Base-by-base conservation (phyloP, 2,797 vertebrate genomes). In the Sarcoramphus papa region DNA sequence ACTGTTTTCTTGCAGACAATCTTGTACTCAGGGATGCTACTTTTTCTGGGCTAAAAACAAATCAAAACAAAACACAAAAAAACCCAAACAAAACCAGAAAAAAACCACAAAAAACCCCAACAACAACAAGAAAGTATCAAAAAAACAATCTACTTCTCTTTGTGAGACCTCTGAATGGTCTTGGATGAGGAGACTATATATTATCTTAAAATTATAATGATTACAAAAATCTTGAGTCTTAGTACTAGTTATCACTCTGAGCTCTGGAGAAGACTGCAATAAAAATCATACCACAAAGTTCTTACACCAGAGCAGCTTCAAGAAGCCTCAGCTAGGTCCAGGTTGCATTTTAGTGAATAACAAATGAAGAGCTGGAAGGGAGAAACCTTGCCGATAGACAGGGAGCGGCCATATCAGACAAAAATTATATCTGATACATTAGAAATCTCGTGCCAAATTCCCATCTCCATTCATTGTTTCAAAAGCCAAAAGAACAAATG, bases 381-480 rank as follows among this genome's bases (percentile, higher is more conserved):
- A 88, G 56, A 91, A 87, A 53, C 43, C 72, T 85, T 92, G 78
- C 81, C 86, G 85, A 83, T 8, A 80, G 60, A 85, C 75, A 93
- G 57, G 86, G 81, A 93, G 73, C 73, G 81, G 57, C 47, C 10
- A 1, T 20, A 82, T 60, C 77, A 90, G 64, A 73, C 0, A 0
- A 92, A 89, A 93, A 92, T 60, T 21, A 1, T 68, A 88, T 64
- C 53, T 72, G 62, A 85, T 80, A 62, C 30, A 65, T 83, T 78
- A 93, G 75, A 94, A 93, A 91, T 62, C 50, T 83, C 69, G 43
- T 84, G 92, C 83, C 81, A 95, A 92, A 90, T 81, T 93, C 65
- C 51, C 47, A 62, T 54, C 57, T 85, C 69, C 92, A 75, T 95
- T 95, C 89, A 95, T 20, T 68, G 43, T 69, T 94, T 92, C 59